Conservation (phyloP, 1,140 invertebrate species). For the Meteorus sp. region DNA sequence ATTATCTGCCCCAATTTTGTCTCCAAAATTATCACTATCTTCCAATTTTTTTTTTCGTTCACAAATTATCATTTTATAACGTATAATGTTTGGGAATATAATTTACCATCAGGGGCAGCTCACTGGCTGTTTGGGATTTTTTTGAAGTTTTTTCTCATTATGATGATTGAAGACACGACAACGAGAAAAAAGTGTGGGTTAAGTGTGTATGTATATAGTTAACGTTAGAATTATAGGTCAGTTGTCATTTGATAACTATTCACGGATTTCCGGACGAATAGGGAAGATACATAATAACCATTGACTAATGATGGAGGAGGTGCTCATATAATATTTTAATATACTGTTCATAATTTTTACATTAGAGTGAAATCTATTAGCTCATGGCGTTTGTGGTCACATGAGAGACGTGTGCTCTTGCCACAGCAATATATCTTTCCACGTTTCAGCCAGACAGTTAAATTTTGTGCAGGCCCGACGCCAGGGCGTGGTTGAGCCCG, state of each 20-base stretch:
- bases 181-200: not conserved
- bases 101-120: too few species aligned
- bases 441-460: conserved; percentile 35
- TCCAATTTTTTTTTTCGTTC: not conserved
- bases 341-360: conserved; percentile 9
- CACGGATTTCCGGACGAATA: conserved; percentile 13
- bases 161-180: not conserved
- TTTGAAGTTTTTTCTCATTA: too few species aligned
- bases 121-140: too few species aligned
- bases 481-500: conserved; percentile 44
- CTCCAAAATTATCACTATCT: not conserved
- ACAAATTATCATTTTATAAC: not conserved
- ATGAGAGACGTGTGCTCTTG: conserved; percentile 23
- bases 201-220: not conserved
- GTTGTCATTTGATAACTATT: not conserved
- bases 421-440: conserved; percentile 25
- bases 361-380: conserved; percentile 21
- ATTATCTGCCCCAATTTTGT: not conserved
- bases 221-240: too few species aligned
- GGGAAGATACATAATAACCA: not conserved
- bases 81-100: too few species aligned
- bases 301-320: not conserved
- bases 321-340: not conserved
- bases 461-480: conserved; percentile 40
- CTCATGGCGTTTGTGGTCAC: conserved; percentile 2